These are phyloP conservation scores for Corvus moneduloides DNA, from an alignment of 2,113 vertebrate species.

Conservation along the genomic window DNA sequence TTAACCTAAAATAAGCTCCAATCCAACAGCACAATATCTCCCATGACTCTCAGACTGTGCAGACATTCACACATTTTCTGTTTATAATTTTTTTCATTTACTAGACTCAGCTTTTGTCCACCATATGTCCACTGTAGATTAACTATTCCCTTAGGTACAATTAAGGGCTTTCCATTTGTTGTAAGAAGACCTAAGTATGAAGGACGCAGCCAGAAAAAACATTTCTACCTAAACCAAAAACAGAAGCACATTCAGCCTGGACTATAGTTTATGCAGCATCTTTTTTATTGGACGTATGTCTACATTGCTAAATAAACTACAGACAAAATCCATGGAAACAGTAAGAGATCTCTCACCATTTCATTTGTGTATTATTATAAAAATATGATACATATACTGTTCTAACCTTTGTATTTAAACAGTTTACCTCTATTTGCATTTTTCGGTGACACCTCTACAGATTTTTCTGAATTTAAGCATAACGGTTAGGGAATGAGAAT, in stretches of 20 bases:
- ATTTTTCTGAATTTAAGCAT: conserved; percentile 5
- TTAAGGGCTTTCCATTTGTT: conserved; percentile 96
- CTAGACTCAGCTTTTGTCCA: conserved; percentile 90
- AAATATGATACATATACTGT: conserved; percentile 18
- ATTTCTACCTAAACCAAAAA: conserved; percentile 93
- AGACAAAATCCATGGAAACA: conserved; percentile 80
- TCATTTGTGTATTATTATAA: conserved; percentile 53
- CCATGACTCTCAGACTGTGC: conserved; percentile 69
- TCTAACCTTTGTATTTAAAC: conserved; percentile 46
- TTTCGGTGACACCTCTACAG: conserved; percentile 8
- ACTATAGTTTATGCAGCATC: conserved; percentile 84
- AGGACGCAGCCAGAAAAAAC: conserved; percentile 91
- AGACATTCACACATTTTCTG: conserved; percentile 83
- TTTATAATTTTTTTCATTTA: conserved; percentile 85
- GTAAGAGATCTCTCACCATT: conserved; percentile 60
- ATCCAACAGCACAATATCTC: conserved; percentile 33
- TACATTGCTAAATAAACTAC: conserved; percentile 78
- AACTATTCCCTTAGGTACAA: conserved; percentile 89
- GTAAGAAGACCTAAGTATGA: conserved; percentile 93
- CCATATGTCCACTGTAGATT: conserved; percentile 90
- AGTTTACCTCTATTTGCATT: conserved; percentile 33
- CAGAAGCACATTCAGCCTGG: conserved; percentile 91
- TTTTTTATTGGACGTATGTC: conserved; percentile 85
- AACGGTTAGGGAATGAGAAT: background rate
- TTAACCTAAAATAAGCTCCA: conserved; percentile 41